These are phyloP conservation scores for Nyctalus aviator DNA, from an alignment of 2,797 vertebrate species.

Conservation along the genomic window DNA sequence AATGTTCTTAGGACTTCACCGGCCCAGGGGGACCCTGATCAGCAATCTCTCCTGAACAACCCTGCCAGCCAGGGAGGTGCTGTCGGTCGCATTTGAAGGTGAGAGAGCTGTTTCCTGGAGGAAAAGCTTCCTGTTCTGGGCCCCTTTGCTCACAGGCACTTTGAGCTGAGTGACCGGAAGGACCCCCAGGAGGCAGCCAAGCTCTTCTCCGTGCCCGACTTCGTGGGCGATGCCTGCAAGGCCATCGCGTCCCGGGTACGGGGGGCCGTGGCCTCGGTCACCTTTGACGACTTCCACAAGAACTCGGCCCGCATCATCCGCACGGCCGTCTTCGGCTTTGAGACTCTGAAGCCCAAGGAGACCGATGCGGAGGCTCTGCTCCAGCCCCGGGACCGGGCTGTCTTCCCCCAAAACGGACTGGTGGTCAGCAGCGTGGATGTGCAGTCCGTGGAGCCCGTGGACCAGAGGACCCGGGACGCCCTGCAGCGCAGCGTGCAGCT, in stretches of 20 bases:
- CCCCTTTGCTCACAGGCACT: conserved; percentile 89
- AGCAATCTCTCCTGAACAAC: background rate
- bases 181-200: conserved; percentile 80
- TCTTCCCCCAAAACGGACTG: conserved; percentile 92
- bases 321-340: conserved; percentile 94
- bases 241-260: conserved; percentile 93
- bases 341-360: conserved; percentile 82
- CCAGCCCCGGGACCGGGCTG: conserved; percentile 85
- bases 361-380: conserved; percentile 46
- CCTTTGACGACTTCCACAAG: conserved; percentile 97
- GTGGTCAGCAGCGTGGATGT: conserved; percentile 95
- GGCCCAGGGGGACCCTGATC: background rate
- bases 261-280: conserved; percentile 94
- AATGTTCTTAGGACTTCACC: background rate
- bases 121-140: background rate
- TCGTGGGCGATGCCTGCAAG: conserved; percentile 94
- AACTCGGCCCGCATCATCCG: conserved; percentile 95
- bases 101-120: background rate
- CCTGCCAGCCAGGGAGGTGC: background rate
- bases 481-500: conserved; percentile 96
- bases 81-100: background rate
- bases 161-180: conserved; percentile 85
- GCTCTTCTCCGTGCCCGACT: conserved; percentile 94
- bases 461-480: conserved; percentile 94
- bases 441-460: conserved; percentile 95